phyloP scores from a whole-genome alignment of 2,113 vertebrate species.

The Aviceda subcristata region DNA sequence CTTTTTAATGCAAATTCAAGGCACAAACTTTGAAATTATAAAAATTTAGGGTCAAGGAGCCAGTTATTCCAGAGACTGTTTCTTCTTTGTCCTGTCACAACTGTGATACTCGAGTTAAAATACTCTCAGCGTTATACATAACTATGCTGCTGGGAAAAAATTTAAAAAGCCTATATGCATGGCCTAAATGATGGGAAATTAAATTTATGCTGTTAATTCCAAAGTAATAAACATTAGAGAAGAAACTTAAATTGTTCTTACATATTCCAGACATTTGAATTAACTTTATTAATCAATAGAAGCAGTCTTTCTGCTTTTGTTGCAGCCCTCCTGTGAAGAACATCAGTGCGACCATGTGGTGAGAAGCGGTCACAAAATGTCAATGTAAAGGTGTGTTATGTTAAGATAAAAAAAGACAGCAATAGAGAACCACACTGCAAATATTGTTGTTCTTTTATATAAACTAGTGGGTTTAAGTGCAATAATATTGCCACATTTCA shows the following conservation, averaged over 20 bases:
- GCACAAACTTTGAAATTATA: not conserved
- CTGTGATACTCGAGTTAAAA: not conserved
- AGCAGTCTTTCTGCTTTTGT: not conserved
- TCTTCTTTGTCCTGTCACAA: not conserved
- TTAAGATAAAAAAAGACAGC: not conserved
- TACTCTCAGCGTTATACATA: not conserved
- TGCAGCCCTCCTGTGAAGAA: not conserved
- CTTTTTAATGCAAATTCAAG: not conserved
- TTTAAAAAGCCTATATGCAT: not conserved
- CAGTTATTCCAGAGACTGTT: not conserved
- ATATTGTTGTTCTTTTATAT: not conserved
- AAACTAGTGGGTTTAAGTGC: not conserved
- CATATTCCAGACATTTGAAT: not conserved
- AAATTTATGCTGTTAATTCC: not conserved
- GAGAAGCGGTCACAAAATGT: not conserved
- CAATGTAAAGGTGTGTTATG: not conserved
- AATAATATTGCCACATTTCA: not conserved
- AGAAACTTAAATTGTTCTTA: not conserved
- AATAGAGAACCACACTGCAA: not conserved
- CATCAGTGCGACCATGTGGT: not conserved
- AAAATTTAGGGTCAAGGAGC: not conserved
- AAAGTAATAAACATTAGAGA: not conserved
- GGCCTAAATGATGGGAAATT: not conserved
- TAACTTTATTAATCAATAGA: not conserved
- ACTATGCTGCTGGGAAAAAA: not conserved